Evolutionary conservation across 2,113 vertebrate species (phyloP), one percentile per base, ranked within the genome.

Genomic region (Thamnophis sirtalis): DNA sequence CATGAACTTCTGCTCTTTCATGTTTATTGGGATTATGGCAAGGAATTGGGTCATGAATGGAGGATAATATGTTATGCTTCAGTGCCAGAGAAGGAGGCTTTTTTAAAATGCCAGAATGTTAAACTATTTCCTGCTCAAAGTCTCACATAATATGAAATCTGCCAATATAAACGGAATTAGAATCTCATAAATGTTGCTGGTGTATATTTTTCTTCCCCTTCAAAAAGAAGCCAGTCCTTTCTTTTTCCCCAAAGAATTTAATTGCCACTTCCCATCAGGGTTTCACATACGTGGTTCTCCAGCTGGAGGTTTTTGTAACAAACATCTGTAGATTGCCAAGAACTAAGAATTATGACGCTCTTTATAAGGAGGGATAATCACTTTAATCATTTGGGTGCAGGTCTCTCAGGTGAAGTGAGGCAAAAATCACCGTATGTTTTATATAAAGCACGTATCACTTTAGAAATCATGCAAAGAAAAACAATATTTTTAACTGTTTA

Each of bases 21-120:
- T 95, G 94, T 90, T 96, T 95, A 94, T 24, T 28, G 80, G 93
- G 87, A 93, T 92, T 56, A 89, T 4, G 93, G 84, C 89, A 94
- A 90, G 95, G 95, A 92, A 90, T 5, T 0, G 86, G 73, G 92
- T 55, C 28, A 92, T 4, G 94, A 92, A 93, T 0, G 0, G 4
- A 13, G 87, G 92, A 90, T 84, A 92, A 84, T 89, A 54, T 38
- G 89, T 43, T 60, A 0, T 0, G 28, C 93, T 11, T 9, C 55
- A 84, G 86, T 0, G 3, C 84, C 0, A 0, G 56, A 51, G 86
- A 89, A 0, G 9, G 0, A 73, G 1, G 68, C 0, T 0, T 49
- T 51, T 43, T 3, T 53, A n/a, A 43, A 55, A 11, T 26, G 0
- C 28, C 0, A 85, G 68, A 91, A 91, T 86, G 11, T 58, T 0